Percentiles rank a stretch among this genome's conserved stretches.
phyloP scores from a whole-genome alignment of 1,140 invertebrate species.

The Chironomus tepperi region DNA sequence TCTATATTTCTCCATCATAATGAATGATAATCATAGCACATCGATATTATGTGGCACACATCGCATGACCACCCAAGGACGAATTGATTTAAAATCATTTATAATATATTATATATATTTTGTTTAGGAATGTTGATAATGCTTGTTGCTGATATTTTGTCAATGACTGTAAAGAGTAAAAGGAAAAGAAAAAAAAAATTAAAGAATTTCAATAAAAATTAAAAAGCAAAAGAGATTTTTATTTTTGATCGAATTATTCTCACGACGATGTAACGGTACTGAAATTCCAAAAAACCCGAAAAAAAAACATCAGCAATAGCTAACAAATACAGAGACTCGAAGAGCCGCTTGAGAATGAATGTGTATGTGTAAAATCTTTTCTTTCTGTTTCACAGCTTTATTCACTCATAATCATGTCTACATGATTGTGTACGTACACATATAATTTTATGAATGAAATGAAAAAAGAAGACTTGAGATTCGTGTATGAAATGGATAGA shows the following conservation, averaged over 20 bases:
- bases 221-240: neutral
- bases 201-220: no score
- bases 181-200: neutral
- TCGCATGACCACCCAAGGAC: slow-evolving; percentile 19
- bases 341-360: neutral
- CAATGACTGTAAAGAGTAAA: neutral
- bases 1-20: no score
- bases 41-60: neutral
- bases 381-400: no score
- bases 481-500: neutral
- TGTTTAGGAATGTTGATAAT: no score
- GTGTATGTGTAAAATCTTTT: no score
- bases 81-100: neutral
- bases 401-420: no score
- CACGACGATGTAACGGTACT: slow-evolving; percentile 22
- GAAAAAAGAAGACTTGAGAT: neutral
- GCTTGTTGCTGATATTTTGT: neutral
- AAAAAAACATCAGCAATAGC: slow-evolving; percentile 5
- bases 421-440: neutral
- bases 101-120: no score
- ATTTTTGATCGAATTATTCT: neutral
- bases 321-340: neutral
- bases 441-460: neutral
- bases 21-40: neutral
- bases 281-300: slow-evolving; percentile 24